Conservation (phyloP, 2,888 invertebrate genomes). For the Drosophila hawaiiensis region DNA sequence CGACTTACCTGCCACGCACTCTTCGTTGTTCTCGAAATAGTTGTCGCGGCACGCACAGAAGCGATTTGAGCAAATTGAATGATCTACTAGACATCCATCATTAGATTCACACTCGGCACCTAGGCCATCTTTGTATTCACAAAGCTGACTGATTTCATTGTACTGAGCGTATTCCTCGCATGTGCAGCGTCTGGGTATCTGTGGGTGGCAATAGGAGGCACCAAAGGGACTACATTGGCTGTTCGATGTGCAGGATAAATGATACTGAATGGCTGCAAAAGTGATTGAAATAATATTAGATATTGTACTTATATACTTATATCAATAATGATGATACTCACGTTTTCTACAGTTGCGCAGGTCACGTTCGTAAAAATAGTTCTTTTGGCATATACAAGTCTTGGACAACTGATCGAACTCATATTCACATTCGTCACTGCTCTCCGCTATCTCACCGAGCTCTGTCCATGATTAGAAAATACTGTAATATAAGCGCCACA, state of each 20-base stretch:
- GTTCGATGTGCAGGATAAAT: conserved; percentile 82
- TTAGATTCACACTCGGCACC: conserved; percentile 82
- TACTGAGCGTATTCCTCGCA: conserved; percentile 83
- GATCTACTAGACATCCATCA: conserved; percentile 73
- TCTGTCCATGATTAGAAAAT: conserved; percentile 54
- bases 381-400: conserved; percentile 83
- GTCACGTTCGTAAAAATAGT: conserved; percentile 82
- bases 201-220: conserved; percentile 74
- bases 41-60: conserved; percentile 79
- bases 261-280: conserved; percentile 76
- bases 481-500: neutral
- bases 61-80: conserved; percentile 82
- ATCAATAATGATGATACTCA: conserved; percentile 55
- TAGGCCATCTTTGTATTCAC: conserved; percentile 81
- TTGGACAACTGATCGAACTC: conserved; percentile 78
- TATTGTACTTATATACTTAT: too few relatives aligned
- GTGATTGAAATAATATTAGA: neutral
- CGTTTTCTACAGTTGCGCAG: conserved; percentile 84
- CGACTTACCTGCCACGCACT: conserved; percentile 76
- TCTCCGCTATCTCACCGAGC: conserved; percentile 84
- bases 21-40: conserved; percentile 73
- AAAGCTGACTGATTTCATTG: conserved; percentile 81
- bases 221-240: conserved; percentile 85
- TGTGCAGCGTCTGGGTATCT: conserved; percentile 82
- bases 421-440: conserved; percentile 82